These are phyloP conservation scores for Crotalus horridus DNA, from an alignment of 2,113 vertebrate genomes.

Conservation along the genomic window DNA sequence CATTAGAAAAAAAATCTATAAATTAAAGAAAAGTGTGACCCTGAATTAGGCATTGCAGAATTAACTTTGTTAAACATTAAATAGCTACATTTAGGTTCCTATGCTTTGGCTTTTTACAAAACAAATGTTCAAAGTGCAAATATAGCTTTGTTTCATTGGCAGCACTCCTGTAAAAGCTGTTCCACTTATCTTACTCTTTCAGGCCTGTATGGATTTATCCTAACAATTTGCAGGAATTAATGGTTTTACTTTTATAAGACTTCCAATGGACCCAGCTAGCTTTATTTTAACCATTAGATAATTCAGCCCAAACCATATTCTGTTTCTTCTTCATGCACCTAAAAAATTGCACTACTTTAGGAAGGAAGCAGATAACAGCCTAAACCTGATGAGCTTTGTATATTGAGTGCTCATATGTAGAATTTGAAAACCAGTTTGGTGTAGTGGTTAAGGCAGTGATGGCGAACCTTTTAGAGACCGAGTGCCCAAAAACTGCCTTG, in stretches of 20 bases:
- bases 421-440: neutral
- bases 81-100: neutral
- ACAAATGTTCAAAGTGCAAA: neutral
- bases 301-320: neutral
- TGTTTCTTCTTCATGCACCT: neutral
- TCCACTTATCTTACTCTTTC: neutral
- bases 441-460: no score
- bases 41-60: neutral
- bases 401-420: neutral
- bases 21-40: neutral
- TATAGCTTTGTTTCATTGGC: neutral
- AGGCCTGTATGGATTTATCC: neutral
- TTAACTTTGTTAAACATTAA: neutral
- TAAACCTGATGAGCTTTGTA: neutral
- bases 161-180: neutral
- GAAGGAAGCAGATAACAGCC: neutral
- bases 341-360: constrained; percentile 10
- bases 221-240: neutral
- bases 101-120: neutral
- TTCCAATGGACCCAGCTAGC: neutral
- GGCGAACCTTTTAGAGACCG: no score
- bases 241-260: neutral
- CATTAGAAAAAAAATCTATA: neutral
- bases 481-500: no score
- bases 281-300: constrained; percentile 13